A percentile compares a stretch with the other conserved stretches of the same genome.
phyloP scores from a whole-genome alignment of 2,888 invertebrate genomes.

The Pheosia gnoma region DNA sequence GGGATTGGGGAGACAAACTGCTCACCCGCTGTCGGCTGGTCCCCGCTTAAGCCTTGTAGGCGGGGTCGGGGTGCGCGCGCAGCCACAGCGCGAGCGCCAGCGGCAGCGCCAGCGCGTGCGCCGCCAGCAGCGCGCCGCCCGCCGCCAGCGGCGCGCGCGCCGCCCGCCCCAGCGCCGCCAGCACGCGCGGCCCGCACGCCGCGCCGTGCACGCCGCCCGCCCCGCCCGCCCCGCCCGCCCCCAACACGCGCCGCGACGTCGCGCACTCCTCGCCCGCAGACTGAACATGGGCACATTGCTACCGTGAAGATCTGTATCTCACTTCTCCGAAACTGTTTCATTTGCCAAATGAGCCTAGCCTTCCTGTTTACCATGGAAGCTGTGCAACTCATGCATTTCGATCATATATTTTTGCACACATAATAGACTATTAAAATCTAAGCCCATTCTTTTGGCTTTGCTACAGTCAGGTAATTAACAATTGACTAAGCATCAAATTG shows the following conservation, averaged over 20 bases:
- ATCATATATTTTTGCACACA: too few relatives aligned
- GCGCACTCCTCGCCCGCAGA: slow-evolving; percentile 29
- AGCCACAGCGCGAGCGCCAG: slow-evolving; percentile 69
- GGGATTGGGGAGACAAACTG: too few relatives aligned
- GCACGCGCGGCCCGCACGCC: slow-evolving; percentile 59
- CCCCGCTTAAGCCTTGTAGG: slow-evolving; percentile 62
- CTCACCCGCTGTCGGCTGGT: slow-evolving; percentile 9
- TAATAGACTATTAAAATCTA: too few relatives aligned
- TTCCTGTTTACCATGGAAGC: too few relatives aligned
- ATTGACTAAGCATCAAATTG: too few relatives aligned
- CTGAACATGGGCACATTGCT: slow-evolving; percentile 14
- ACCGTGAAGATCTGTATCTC: too few relatives aligned
- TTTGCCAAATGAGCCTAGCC: too few relatives aligned
- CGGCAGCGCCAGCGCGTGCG: slow-evolving; percentile 67
- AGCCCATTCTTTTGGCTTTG: too few relatives aligned
- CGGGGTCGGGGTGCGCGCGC: slow-evolving; percentile 52
- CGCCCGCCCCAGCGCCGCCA: slow-evolving; percentile 48
- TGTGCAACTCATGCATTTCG: too few relatives aligned
- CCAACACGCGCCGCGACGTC: slow-evolving; percentile 54
- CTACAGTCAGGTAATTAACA: too few relatives aligned
- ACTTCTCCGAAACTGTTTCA: too few relatives aligned
- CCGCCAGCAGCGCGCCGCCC: slow-evolving; percentile 61
- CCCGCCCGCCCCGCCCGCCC: slow-evolving; percentile 37
- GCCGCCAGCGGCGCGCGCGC: slow-evolving; percentile 58
- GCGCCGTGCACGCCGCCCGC: slow-evolving; percentile 48